A percentile compares a stretch with the other conserved stretches of the same genome.
phyloP scores from a whole-genome alignment of 2,888 invertebrate genomes.

The Pasiphila rectangulata region DNA sequence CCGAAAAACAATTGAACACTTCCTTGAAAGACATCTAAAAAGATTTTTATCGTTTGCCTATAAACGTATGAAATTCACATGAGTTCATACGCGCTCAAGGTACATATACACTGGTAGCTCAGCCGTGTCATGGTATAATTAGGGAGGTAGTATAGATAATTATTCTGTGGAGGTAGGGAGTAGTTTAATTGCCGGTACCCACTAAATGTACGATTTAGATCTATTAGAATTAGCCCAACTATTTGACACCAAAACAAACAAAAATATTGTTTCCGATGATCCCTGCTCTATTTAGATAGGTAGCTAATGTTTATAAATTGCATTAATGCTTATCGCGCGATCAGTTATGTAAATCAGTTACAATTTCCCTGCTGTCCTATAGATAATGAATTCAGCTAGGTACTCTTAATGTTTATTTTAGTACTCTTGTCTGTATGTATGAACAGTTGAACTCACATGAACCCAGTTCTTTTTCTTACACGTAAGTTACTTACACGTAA shows the following conservation, averaged over 20 bases:
- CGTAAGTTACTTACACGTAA: not conserved
- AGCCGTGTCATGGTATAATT: not conserved
- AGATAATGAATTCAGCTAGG: not conserved
- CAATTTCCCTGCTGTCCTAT: not conserved
- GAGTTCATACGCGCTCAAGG: constrained; percentile 6
- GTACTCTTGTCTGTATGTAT: not conserved
- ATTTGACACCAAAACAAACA: constrained; percentile 9
- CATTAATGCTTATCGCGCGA: constrained; percentile 6
- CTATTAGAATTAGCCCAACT: constrained; percentile 1
- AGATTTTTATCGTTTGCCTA: constrained; percentile 19
- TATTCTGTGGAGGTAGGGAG: no score
- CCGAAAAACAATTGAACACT: constrained; percentile 17
- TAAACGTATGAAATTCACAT: constrained; percentile 16
- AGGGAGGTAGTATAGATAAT: not conserved
- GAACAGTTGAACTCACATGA: not conserved
- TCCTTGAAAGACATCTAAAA: constrained; percentile 15
- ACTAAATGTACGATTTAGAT: no score
- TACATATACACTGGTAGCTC: not conserved
- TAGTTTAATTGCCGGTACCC: no score
- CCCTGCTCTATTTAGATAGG: constrained; percentile 29
- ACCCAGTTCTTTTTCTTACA: not conserved
- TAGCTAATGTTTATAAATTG: constrained; percentile 19
- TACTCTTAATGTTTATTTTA: not conserved
- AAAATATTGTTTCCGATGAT: constrained; percentile 27
- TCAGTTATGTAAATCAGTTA: constrained; percentile 15